Conservation (phyloP, 1,140 invertebrate species). For the Glossosoma conforme region DNA sequence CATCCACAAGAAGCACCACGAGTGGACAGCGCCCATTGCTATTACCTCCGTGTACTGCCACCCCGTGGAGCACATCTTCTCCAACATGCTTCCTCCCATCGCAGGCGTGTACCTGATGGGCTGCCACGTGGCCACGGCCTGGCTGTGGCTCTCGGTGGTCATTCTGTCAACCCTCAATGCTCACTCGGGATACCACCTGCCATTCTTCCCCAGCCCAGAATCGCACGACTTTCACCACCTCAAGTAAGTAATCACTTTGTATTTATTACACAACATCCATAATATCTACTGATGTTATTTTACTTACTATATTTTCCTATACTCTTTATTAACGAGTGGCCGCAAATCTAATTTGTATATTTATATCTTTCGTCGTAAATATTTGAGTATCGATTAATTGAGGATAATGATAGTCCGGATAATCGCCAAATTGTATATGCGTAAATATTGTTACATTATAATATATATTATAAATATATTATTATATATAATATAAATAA, state of each 20-base stretch:
- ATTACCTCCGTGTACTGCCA: conserved; percentile 83
- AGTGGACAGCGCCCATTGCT: conserved; percentile 81
- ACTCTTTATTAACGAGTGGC: too few relatives aligned
- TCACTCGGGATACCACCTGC: conserved; percentile 86
- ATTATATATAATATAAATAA: too few relatives aligned
- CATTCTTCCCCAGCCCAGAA: conserved; percentile 85
- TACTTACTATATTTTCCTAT: too few relatives aligned
- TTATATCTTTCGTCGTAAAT: too few relatives aligned
- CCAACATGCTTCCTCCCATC: conserved; percentile 75
- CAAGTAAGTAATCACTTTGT: conserved; percentile 59
- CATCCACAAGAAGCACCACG: conserved; percentile 83
- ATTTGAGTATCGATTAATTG: too few relatives aligned
- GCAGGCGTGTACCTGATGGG: conserved; percentile 76
- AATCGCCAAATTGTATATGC: too few relatives aligned
- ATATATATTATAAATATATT: too few relatives aligned
- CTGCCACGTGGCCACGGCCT: conserved; percentile 76
- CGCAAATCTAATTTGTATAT: too few relatives aligned
- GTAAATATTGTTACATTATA: too few relatives aligned
- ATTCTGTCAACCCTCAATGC: conserved; percentile 77
- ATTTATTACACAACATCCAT: too few relatives aligned
- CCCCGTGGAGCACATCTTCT: conserved; percentile 80
- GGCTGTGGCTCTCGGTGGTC: conserved; percentile 78
- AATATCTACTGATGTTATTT: too few relatives aligned
- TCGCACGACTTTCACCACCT: conserved; percentile 88
- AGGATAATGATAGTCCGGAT: too few relatives aligned